Percentiles rank a stretch among this genome's conserved stretches.
Conservation (phyloP, 2,113 vertebrate genomes). For the Hypocryptadius cinnamomeus region DNA sequence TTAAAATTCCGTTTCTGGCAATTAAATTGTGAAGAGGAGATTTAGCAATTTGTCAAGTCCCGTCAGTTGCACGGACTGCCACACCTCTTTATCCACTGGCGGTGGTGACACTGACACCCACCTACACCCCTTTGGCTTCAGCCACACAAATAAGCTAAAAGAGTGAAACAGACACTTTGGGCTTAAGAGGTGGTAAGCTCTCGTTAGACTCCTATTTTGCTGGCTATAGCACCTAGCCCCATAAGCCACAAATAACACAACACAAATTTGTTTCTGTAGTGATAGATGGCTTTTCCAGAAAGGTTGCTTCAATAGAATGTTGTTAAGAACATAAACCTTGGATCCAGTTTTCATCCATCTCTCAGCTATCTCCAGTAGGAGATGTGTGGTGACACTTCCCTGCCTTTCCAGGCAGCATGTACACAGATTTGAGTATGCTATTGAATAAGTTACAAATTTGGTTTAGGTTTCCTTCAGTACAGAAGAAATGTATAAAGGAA, state of each 20-base stretch:
- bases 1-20: neutral
- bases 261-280: neutral
- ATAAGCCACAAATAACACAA: accelerated
- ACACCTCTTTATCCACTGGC: neutral
- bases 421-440: neutral
- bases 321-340: neutral
- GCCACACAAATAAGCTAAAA: neutral
- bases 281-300: neutral
- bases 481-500: neutral
- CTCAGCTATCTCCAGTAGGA: neutral
- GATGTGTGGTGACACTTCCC: accelerated
- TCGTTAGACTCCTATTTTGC: accelerated
- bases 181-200: too few species aligned
- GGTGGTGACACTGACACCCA: neutral
- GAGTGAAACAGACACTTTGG: accelerated
- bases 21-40: neutral
- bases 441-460: accelerated
- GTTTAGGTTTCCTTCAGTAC: neutral
- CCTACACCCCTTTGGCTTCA: accelerated
- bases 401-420: neutral
- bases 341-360: too few species aligned
- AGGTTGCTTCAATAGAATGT: accelerated
- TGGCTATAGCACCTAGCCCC: neutral
- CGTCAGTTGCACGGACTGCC: too few species aligned
- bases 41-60: neutral